phyloP scores from a whole-genome alignment of 53 echinoderm and acorn worm genomes.

The Henricia sp. region DNA sequence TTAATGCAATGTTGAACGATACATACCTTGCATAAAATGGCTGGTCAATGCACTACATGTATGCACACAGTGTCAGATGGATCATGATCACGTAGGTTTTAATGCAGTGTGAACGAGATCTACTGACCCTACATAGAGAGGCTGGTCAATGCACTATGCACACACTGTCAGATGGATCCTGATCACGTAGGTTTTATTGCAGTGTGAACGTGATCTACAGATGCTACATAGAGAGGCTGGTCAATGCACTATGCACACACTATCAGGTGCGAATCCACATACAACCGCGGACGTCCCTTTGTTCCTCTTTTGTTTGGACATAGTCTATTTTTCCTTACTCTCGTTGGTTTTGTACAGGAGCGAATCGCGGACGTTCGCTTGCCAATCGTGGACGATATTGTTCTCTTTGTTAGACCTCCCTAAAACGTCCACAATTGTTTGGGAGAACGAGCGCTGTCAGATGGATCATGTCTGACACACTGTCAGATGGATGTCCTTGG shows the following conservation, averaged over 20 bases:
- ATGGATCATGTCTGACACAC: slow-evolving; percentile 74
- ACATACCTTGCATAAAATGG: slow-evolving; percentile 82
- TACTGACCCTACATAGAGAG: slow-evolving; percentile 92
- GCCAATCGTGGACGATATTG: too few species aligned
- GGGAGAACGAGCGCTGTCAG: too few species aligned
- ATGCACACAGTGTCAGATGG: slow-evolving; percentile 75
- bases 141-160: slow-evolving; percentile 78
- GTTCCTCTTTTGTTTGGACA: too few species aligned
- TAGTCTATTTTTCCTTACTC: too few species aligned
- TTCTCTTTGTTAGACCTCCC: too few species aligned
- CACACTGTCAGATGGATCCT: slow-evolving; percentile 93
- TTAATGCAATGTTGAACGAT: slow-evolving; percentile 6
- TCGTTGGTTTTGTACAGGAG: too few species aligned
- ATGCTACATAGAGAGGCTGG: slow-evolving; percentile 84
- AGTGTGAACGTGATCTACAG: slow-evolving; percentile 74
- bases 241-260: too few species aligned
- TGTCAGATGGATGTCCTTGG: slow-evolving; percentile 96
- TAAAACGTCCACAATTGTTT: too few species aligned
- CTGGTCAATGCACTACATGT: slow-evolving; percentile 80
- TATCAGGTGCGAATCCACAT: too few species aligned
- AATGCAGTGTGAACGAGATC: slow-evolving; percentile 63
- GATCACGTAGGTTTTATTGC: slow-evolving; percentile 77
- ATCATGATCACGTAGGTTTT: slow-evolving; percentile 83
- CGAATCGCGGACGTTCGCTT: too few species aligned
- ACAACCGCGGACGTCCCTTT: too few species aligned